Base-by-base conservation (phyloP, 2,888 invertebrate species). In the Campopleginae sp. region DNA sequence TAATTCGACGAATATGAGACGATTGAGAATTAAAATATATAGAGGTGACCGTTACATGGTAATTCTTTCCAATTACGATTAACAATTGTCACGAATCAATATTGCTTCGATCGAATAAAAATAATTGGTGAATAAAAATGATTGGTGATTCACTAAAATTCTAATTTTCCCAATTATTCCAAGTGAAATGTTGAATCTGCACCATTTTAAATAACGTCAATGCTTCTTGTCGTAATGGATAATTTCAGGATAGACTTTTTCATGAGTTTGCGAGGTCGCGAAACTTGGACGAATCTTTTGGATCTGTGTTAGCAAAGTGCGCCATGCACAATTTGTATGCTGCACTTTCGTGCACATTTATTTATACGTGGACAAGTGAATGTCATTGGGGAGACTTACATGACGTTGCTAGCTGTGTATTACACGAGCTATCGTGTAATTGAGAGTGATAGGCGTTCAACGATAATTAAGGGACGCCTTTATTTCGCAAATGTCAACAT, bases 251-350 rank as follows among this genome's bases (percentile, higher is more conserved):
- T 27, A 33, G 63, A 31, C 27, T 42, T 38, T 38, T 8, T 2
- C 38, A 38, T 42, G 27, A 65, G 14, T 19, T 38, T 31, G 51
- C 27, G 46, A 44, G 75, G 46, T 75, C 75, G 33, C 75, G 14
- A 75, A 58, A 14, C 46, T 48, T 31, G 63, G 42, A 74, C 74
- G 58, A 42, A 46, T n/a, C 31, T 61, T 46, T 75, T 48, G 63
- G 63, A 31, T 63, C 31, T 75, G 54, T 33, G n/a, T 51, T 33
- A 71, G 48, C 27, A 33, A 71, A 71, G 71, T 71, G 71, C 71
- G 33, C 31, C 31, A 33, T 33, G 71, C 51, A 33, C 71, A 33
- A n/a, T 51, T 71, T 17, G 33, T 33, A n/a, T 19, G 31, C 12
- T 27, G 48, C 71, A 27, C 70, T 46, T 70, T 10, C 33, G 33